A percentile compares a stretch with the other conserved stretches of the same genome.
phyloP scores from a whole-genome alignment of 1,140 invertebrate species.

The Trichomalopsis sarcophagae region DNA sequence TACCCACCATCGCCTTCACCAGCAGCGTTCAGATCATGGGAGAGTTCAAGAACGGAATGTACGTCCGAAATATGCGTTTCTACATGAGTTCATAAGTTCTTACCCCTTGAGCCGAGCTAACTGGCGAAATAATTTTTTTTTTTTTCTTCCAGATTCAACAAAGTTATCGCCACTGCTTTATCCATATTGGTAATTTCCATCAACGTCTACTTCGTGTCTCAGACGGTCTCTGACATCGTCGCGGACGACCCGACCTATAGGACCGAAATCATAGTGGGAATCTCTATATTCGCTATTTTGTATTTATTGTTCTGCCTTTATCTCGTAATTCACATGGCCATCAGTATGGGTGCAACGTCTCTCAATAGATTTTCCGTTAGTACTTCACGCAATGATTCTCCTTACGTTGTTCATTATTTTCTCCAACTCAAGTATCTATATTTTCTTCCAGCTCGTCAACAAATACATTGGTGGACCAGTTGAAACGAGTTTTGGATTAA shows the following conservation, averaged over 20 bases:
- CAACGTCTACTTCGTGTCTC: slow-evolving; percentile 88
- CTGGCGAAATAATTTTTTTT: slow-evolving; percentile 55
- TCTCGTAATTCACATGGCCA: slow-evolving; percentile 81
- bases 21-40: slow-evolving; percentile 89
- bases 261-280: slow-evolving; percentile 75
- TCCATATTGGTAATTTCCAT: slow-evolving; percentile 85
- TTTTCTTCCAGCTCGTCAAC: slow-evolving; percentile 66
- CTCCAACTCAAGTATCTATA: slow-evolving; percentile 30
- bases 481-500: slow-evolving; percentile 65
- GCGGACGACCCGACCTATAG: slow-evolving; percentile 72
- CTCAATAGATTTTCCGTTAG: slow-evolving; percentile 65
- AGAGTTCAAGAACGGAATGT: slow-evolving; percentile 86
- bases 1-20: slow-evolving; percentile 93
- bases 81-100: not conserved
- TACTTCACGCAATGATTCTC: slow-evolving; percentile 52
- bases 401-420: slow-evolving; percentile 24
- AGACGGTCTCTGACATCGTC: slow-evolving; percentile 73
- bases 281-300: slow-evolving; percentile 78
- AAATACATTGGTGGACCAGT: slow-evolving; percentile 71
- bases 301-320: slow-evolving; percentile 85
- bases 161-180: slow-evolving; percentile 80
- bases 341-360: slow-evolving; percentile 78
- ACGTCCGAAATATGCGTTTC: slow-evolving; percentile 61
- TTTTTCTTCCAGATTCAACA: slow-evolving; percentile 78
- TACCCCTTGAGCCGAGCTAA: not conserved